Conservation (phyloP, 1,140 invertebrate genomes). For the Portunus trituberculatus region DNA sequence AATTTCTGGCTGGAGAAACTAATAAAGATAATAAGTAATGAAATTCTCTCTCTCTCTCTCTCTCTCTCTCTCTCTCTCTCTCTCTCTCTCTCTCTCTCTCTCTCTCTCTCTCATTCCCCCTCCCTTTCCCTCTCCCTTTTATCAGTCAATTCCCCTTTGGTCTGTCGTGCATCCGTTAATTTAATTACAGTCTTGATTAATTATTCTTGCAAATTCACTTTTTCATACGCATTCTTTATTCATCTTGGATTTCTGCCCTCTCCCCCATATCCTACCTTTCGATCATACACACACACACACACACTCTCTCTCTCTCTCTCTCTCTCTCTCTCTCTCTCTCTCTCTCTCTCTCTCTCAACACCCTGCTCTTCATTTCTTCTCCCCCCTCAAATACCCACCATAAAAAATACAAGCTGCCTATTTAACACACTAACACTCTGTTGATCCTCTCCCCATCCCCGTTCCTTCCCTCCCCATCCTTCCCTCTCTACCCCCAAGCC, state of each 20-base stretch:
- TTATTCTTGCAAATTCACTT: slow-evolving; percentile 23
- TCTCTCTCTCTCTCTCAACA: neutral
- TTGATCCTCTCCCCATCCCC: neutral
- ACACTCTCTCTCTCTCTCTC: neutral
- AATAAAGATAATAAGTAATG: neutral
- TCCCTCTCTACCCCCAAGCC: neutral
- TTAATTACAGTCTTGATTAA: slow-evolving; percentile 24
- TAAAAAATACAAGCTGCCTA: neutral
- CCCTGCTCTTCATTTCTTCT: neutral
- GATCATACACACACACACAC: neutral
- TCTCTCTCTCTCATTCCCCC: neutral
- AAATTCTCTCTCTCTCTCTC: neutral
- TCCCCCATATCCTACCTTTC: neutral
- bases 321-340: slow-evolving; percentile 17
- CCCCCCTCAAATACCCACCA: neutral
- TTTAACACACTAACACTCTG: slow-evolving; percentile 11
- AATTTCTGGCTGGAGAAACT: neutral
- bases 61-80: neutral
- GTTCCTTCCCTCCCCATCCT: neutral
- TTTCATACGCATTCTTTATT: neutral
- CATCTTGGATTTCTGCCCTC: neutral
- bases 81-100: neutral
- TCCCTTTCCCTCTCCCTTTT: neutral
- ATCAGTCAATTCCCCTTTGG: neutral
- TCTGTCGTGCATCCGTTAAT: neutral